These are phyloP conservation scores for Lordiphosa mommai DNA, from an alignment of 1,140 invertebrate genomes.

Conservation along the genomic window DNA sequence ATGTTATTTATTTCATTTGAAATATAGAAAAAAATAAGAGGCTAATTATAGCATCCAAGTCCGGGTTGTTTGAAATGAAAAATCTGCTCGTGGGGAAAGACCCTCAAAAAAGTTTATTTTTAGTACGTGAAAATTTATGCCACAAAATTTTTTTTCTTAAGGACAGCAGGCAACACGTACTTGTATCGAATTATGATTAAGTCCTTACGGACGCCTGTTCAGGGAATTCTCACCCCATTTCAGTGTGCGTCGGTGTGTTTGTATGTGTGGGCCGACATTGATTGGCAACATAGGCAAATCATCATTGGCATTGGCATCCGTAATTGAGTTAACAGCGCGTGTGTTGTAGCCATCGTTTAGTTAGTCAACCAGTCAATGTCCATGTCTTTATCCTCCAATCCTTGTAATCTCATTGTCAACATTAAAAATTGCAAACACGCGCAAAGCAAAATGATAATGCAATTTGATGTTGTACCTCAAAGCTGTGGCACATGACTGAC, in stretches of 20 bases:
- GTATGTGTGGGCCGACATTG: conserved; percentile 31
- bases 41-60: no score
- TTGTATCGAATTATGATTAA: conserved; percentile 55
- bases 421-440: conserved; percentile 52
- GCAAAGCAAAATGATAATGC: conserved; percentile 26
- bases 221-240: conserved; percentile 27
- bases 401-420: conserved; percentile 35
- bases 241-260: conserved; percentile 7
- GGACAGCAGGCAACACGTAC: conserved; percentile 41
- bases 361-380: conserved; percentile 12
- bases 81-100: not conserved
- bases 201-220: conserved; percentile 52
- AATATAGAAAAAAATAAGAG: no score
- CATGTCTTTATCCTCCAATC: conserved; percentile 3
- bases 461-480: conserved; percentile 35
- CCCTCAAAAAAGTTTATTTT: conserved; percentile 18
- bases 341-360: conserved; percentile 30
- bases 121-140: conserved; percentile 43
- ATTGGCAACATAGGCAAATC: conserved; percentile 49
- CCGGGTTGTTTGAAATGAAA: no score
- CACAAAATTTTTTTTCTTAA: conserved; percentile 27
- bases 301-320: conserved; percentile 4
- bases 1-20: no score
- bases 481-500: conserved; percentile 16
- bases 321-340: conserved; percentile 41